Conservation (phyloP, 2,113 vertebrate species). For the Menidia beryllina region DNA sequence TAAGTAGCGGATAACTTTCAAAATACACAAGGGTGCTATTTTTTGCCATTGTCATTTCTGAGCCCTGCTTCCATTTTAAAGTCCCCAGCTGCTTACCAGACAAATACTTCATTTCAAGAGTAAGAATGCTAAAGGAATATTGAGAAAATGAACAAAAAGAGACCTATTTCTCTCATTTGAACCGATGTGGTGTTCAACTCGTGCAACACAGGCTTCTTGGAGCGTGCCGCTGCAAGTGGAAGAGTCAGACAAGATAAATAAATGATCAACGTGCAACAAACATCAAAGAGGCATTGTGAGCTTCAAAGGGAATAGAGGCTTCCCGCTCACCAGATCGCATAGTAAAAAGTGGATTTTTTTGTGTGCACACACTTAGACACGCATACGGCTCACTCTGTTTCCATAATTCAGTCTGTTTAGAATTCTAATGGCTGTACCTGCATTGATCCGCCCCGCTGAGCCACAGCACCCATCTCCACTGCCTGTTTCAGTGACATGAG, state of each 20-base stretch:
- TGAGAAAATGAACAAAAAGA: background rate
- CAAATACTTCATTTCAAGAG: background rate
- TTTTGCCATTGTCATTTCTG: conserved; percentile 31
- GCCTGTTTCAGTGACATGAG: conserved; percentile 18
- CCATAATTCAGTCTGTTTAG: conserved; percentile 45
- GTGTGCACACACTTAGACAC: conserved; percentile 11
- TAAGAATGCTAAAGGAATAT: too few species aligned
- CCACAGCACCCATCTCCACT: conserved; percentile 20
- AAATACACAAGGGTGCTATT: conserved; percentile 55
- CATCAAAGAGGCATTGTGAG: conserved; percentile 79
- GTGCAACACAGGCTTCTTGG: conserved; percentile 34
- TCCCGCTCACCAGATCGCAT: conserved; percentile 50
- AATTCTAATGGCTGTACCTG: conserved; percentile 54
- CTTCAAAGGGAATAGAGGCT: conserved; percentile 76
- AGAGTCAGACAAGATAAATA: conserved; percentile 78
- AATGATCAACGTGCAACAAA: conserved; percentile 80
- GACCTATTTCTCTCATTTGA: background rate
- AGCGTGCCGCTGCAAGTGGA: conserved; percentile 28
- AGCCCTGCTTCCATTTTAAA: conserved; percentile 49
- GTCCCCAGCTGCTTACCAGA: conserved; percentile 18
- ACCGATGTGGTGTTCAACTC: conserved; percentile 28
- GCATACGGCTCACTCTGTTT: conserved; percentile 7
- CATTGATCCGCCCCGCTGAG: conserved; percentile 50
- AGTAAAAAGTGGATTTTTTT: conserved; percentile 57
- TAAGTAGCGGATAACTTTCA: conserved; percentile 32